A percentile compares a stretch with the other conserved stretches of the same genome.
Conservation (phyloP, 2,888 invertebrate species). For the Tribolium freemani region DNA sequence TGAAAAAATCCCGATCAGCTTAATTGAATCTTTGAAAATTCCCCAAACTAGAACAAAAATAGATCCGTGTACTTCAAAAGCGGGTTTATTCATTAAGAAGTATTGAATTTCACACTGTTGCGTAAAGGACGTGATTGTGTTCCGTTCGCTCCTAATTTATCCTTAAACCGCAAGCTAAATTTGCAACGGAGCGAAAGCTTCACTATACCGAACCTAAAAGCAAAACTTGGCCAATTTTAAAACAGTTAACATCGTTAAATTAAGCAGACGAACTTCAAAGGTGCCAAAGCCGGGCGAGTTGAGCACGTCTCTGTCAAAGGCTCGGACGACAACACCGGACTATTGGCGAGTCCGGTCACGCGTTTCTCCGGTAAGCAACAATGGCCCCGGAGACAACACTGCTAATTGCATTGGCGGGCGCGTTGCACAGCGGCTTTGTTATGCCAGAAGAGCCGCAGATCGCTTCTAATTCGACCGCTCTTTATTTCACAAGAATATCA, state of each 20-base stretch:
- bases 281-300: constrained; percentile 55
- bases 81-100: constrained; percentile 8
- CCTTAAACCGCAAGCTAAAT: constrained; percentile 44
- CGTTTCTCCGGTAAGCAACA: constrained; percentile 65
- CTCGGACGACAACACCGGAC: constrained; percentile 40
- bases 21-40: too few species aligned
- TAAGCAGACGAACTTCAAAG: constrained; percentile 66
- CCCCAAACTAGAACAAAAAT: too few species aligned
- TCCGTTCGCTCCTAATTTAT: constrained; percentile 48
- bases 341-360: constrained; percentile 63
- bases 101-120: constrained; percentile 10
- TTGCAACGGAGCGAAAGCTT: constrained; percentile 15
- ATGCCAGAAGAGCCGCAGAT: constrained; percentile 54
- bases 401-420: constrained; percentile 66
- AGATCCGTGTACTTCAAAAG: background rate
- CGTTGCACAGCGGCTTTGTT: constrained; percentile 57
- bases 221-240: constrained; percentile 58
- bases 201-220: constrained; percentile 40
- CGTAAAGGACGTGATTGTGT: constrained; percentile 44
- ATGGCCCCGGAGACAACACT: constrained; percentile 65
- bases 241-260: constrained; percentile 65
- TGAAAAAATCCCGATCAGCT: background rate
- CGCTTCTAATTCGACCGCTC: constrained; percentile 55
- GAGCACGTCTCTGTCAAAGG: constrained; percentile 61
- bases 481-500: constrained; percentile 39